A percentile compares a stretch with the other conserved stretches of the same genome.
Conservation (phyloP, 1,140 invertebrate genomes). For the Sinella curviseta region DNA sequence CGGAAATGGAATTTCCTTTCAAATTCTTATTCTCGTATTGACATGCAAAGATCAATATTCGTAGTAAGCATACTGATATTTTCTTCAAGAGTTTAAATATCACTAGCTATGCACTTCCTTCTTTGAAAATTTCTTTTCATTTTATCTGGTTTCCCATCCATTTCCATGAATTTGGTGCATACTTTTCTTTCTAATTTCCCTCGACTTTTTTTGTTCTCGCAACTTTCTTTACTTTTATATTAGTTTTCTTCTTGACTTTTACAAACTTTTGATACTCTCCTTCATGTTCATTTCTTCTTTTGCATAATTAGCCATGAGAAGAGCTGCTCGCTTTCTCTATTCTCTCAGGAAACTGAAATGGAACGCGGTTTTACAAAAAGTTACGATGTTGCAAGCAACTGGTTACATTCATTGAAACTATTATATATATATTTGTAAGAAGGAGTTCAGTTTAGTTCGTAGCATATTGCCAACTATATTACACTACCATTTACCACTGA, state of each 20-base stretch:
- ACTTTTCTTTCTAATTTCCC: neutral
- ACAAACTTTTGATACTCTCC: conserved; percentile 6
- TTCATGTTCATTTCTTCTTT: neutral
- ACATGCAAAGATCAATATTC: too few relatives aligned
- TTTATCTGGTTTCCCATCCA: too few relatives aligned
- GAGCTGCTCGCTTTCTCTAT: neutral
- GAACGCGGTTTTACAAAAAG: neutral
- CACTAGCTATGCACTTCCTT: too few relatives aligned
- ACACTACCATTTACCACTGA: neutral
- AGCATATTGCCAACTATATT: neutral
- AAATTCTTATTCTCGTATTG: too few relatives aligned
- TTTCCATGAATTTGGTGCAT: too few relatives aligned
- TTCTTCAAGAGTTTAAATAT: too few relatives aligned
- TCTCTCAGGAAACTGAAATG: neutral
- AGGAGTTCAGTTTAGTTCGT: neutral
- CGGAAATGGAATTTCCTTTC: too few relatives aligned
- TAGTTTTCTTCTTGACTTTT: conserved; percentile 9
- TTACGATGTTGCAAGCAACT: conserved; percentile 1
- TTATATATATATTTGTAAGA: neutral
- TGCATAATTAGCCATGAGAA: conserved; percentile 24
- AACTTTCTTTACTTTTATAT: conserved; percentile 10
- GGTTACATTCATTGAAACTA: neutral
- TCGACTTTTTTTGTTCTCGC: neutral
- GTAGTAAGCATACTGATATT: too few relatives aligned
- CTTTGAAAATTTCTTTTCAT: too few relatives aligned